Conservation (phyloP, 2,888 invertebrate species). For the Zygogramma bicolorata region DNA sequence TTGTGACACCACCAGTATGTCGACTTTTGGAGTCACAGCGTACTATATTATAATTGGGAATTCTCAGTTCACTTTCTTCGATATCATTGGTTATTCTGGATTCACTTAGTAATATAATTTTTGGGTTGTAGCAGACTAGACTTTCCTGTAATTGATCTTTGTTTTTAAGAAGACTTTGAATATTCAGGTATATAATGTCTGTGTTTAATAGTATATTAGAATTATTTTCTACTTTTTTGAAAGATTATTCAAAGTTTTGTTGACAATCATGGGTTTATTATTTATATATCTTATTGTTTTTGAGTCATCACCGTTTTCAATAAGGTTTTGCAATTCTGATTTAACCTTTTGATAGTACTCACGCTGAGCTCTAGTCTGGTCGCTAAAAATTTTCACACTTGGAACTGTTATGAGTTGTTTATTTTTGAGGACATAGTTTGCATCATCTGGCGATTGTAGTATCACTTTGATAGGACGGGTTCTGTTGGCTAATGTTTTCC, state of each 20-base stretch:
- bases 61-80: no score
- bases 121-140: slow-evolving; percentile 15
- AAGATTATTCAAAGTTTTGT: slow-evolving; percentile 16
- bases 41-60: no score
- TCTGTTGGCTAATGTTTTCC: not conserved
- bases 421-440: slow-evolving; percentile 15
- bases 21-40: no score
- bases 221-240: slow-evolving; percentile 18
- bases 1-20: not conserved
- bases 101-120: slow-evolving; percentile 17
- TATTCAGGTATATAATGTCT: slow-evolving; percentile 18
- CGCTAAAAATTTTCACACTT: slow-evolving; percentile 13
- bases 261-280: slow-evolving; percentile 26
- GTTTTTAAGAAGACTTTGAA: slow-evolving; percentile 9
- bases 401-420: not conserved
- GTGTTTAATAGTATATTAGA: slow-evolving; percentile 13
- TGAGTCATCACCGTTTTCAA: slow-evolving; percentile 20
- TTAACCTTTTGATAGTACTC: slow-evolving; percentile 18
- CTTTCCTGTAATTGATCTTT: slow-evolving; percentile 5
- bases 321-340: slow-evolving; percentile 13
- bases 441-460: slow-evolving; percentile 14
- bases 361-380: slow-evolving; percentile 16
- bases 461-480: slow-evolving; percentile 17
- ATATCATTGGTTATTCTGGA: slow-evolving; percentile 16
- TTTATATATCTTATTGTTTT: slow-evolving; percentile 31